phyloP scores from a whole-genome alignment of 2,797 vertebrate genomes.

The Centroberyx gerrardi region DNA sequence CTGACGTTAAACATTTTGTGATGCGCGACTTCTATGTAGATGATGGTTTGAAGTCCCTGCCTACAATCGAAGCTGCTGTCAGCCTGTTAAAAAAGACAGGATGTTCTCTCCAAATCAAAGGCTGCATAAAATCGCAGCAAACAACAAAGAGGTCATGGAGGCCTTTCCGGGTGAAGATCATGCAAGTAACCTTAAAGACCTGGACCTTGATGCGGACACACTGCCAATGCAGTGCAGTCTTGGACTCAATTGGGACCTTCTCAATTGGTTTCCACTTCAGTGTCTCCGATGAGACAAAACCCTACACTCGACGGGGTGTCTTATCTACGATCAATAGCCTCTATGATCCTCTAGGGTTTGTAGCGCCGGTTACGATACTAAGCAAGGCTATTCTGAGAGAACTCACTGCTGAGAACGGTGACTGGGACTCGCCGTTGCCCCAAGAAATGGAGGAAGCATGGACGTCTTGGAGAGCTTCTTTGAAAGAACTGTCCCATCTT shows the following conservation, averaged over 20 bases:
- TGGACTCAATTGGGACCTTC: conserved; percentile 35
- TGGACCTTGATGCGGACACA: conserved; percentile 15
- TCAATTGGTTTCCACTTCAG: conserved; percentile 26
- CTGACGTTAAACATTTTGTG: conserved; percentile 33
- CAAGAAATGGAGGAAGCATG: conserved; percentile 20
- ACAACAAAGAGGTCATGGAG: conserved; percentile 45
- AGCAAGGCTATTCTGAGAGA: conserved; percentile 42
- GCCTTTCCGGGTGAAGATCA: conserved; percentile 28
- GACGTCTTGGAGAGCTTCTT: conserved; percentile 23
- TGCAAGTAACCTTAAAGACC: conserved; percentile 37
- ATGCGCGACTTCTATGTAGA: conserved; percentile 36
- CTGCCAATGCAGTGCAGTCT: conserved; percentile 29
- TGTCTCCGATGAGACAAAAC: conserved; percentile 12
- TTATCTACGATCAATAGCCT: conserved; percentile 34
- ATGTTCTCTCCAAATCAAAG: conserved; percentile 34
- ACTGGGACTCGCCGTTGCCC: conserved; percentile 37
- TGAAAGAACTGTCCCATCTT: conserved; percentile 10
- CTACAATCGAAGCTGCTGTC: conserved; percentile 10
- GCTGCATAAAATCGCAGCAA: conserved; percentile 41
- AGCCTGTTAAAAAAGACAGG: conserved; percentile 19
- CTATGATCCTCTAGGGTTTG: conserved; percentile 34
- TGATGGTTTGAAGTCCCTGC: conserved; percentile 32
- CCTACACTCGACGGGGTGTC: conserved; percentile 20
- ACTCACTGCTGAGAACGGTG: conserved; percentile 12
- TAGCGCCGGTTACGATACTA: conserved; percentile 15